phyloP scores from a whole-genome alignment of 2,888 invertebrate genomes.

The Gerris lacustris region DNA sequence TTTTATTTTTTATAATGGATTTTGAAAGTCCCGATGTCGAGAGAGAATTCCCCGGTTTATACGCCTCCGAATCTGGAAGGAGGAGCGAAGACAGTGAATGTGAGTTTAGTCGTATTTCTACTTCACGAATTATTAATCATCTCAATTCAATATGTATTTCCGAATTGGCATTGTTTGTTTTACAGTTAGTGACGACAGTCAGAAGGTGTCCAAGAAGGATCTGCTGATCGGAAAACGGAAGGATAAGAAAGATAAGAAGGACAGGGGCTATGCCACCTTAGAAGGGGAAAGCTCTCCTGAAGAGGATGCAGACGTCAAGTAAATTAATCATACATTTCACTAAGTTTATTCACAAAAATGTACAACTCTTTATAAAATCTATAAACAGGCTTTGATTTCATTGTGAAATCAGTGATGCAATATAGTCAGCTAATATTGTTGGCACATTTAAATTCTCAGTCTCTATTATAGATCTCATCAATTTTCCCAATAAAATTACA shows the following conservation, averaged over 20 bases:
- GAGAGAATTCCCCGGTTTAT: slow-evolving; percentile 79
- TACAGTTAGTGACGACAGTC: slow-evolving; percentile 68
- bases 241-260: slow-evolving; percentile 76
- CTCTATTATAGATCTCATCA: too few species aligned
- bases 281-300: slow-evolving; percentile 89
- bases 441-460: slow-evolving; percentile 15
- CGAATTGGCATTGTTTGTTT: slow-evolving; percentile 21
- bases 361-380: too few species aligned
- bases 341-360: too few species aligned
- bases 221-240: slow-evolving; percentile 62
- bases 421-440: slow-evolving; percentile 12
- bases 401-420: not conserved
- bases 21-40: slow-evolving; percentile 81
- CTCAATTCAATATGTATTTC: slow-evolving; percentile 13
- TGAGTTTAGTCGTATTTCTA: slow-evolving; percentile 19
- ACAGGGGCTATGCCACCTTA: slow-evolving; percentile 80
- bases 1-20: slow-evolving; percentile 45
- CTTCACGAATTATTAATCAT: slow-evolving; percentile 13
- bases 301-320: slow-evolving; percentile 73
- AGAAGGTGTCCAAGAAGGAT: slow-evolving; percentile 67
- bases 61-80: slow-evolving; percentile 65
- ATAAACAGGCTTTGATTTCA: not conserved
- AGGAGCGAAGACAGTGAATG: slow-evolving; percentile 69
- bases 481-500: too few species aligned
- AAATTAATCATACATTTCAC: slow-evolving; percentile 29